Evolutionary conservation across 1,140 invertebrate genomes (phyloP).

Genomic region (Melitaea cinxia): DNA sequence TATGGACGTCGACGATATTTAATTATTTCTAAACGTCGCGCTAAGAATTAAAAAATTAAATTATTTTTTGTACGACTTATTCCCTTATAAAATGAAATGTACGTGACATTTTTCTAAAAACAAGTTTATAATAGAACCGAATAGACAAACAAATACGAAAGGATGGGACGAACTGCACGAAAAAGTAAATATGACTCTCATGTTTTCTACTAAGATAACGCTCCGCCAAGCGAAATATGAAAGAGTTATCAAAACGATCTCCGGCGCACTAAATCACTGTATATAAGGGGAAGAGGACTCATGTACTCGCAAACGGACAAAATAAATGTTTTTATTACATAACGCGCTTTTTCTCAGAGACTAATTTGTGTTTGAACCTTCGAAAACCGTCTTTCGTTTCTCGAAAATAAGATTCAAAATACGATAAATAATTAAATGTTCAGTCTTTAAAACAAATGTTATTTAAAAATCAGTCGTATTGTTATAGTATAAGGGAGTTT

Average conservation of each 20-base stretch:
- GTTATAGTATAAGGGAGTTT: conserved; percentile 29
- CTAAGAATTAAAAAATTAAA: conserved; percentile 4
- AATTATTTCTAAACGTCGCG: not conserved
- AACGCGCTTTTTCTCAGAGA: conserved; percentile 77
- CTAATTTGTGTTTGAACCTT: conserved; percentile 47
- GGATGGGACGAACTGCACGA: conserved; percentile 30
- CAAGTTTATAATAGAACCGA: conserved; percentile 13
- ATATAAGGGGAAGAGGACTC: conserved; percentile 78
- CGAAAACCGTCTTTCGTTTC: conserved; percentile 39
- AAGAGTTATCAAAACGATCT: conserved; percentile 80
- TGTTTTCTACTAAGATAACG: conserved; percentile 78
- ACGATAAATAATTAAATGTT: conserved; percentile 24
- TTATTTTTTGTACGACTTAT: not conserved
- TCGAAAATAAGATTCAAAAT: conserved; percentile 48
- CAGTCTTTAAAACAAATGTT: conserved; percentile 25
- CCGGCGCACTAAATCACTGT: conserved; percentile 78
- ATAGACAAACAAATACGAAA: conserved; percentile 36
- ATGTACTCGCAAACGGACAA: conserved; percentile 78
- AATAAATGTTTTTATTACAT: conserved; percentile 82
- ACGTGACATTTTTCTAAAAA: not conserved
- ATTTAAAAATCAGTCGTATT: conserved; percentile 41
- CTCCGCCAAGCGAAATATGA: conserved; percentile 73
- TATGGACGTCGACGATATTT: not conserved
- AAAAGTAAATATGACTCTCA: conserved; percentile 59
- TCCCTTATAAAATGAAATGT: not conserved